Evolutionary conservation across 2,113 vertebrate species (phyloP).

Genomic region (Sinocyclocheilus rhinocerous): DNA sequence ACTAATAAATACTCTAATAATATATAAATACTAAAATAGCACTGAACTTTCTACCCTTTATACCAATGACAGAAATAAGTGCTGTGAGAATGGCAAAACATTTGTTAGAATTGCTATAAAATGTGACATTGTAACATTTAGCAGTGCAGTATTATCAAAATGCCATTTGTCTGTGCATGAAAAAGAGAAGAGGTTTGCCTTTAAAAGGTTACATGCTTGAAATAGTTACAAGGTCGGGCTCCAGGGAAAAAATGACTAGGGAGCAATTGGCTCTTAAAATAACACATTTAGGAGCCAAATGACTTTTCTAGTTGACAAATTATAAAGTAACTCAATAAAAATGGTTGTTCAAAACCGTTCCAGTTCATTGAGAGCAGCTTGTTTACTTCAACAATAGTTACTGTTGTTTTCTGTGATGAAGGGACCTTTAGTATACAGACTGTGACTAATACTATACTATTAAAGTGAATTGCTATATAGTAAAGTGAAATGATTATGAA

Average conservation of each 20-base stretch:
- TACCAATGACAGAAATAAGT: background rate
- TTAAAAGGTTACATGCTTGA: background rate
- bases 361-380: background rate
- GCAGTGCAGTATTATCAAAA: background rate
- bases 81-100: background rate
- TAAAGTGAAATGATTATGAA: background rate
- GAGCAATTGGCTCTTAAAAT: constrained; percentile 5
- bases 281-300: background rate
- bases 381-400: background rate
- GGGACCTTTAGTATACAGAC: background rate
- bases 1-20: background rate
- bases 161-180: background rate
- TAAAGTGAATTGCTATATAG: background rate
- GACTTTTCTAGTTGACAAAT: constrained; percentile 4
- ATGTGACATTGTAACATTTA: background rate
- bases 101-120: background rate
- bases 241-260: background rate
- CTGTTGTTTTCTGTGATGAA: background rate
- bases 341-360: background rate
- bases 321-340: background rate
- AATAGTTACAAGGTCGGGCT: background rate
- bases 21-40: background rate
- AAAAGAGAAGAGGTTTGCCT: background rate
- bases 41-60: background rate
- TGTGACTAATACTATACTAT: background rate